phyloP scores from a whole-genome alignment of 2,113 vertebrate genomes.

The Varanus komodoensis region DNA sequence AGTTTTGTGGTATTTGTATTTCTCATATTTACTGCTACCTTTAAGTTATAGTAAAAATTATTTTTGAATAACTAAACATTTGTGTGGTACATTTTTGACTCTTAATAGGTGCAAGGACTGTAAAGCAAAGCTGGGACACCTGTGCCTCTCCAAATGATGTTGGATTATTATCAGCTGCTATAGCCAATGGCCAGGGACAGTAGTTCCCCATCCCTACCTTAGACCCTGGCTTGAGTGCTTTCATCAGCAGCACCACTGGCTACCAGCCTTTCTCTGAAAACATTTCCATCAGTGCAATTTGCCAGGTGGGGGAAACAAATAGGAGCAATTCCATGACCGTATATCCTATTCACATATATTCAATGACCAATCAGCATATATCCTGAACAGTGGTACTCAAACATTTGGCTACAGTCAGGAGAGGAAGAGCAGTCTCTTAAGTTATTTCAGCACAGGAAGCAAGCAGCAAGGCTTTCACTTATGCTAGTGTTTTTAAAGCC shows the following conservation, averaged over 20 bases:
- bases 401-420: background rate
- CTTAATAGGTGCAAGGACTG: background rate
- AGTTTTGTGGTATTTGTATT: constrained; percentile 79
- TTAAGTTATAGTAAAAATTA: constrained; percentile 96
- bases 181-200: background rate
- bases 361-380: no score
- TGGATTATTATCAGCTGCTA: background rate
- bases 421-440: background rate
- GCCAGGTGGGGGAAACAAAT: background rate
- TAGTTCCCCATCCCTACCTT: no score
- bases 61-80: constrained; percentile 89
- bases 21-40: constrained; percentile 77
- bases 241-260: background rate
- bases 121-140: background rate
- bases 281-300: background rate
- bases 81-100: background rate
- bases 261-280: background rate
- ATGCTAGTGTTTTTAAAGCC: background rate
- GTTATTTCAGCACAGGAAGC: no score
- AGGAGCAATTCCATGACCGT: background rate
- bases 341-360: no score
- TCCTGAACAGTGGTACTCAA: background rate
- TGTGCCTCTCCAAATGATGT: background rate
- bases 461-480: background rate
- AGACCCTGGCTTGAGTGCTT: background rate